These are phyloP conservation scores for Boloria euphrosyne DNA, from an alignment of 2,888 invertebrate genomes.

Conservation along the genomic window DNA sequence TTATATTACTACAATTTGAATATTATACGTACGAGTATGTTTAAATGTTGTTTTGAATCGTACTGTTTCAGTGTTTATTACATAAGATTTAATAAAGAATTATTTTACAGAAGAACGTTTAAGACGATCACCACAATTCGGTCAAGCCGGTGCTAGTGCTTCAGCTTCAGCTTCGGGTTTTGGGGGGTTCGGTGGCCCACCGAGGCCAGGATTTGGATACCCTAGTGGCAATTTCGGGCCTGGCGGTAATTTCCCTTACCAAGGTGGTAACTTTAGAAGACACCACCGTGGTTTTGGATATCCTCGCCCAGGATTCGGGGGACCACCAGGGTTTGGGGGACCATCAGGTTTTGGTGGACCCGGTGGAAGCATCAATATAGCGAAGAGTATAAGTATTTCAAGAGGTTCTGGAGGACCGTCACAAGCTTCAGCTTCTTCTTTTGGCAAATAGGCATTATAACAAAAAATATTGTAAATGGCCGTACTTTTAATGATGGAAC, in stretches of 20 bases:
- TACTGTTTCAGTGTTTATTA: not conserved
- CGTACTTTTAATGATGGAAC: not conserved
- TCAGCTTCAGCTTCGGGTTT: constrained; percentile 29
- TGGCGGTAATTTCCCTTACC: constrained; percentile 23
- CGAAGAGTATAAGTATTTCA: constrained; percentile 57
- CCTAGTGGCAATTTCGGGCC: constrained; percentile 20
- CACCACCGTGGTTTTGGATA: constrained; percentile 17
- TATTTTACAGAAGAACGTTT: constrained; percentile 29
- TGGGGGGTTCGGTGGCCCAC: constrained; percentile 9
- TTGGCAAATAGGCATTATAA: constrained; percentile 1
- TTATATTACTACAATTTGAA: too few species aligned
- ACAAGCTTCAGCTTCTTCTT: constrained; percentile 42
- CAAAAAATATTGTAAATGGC: not conserved
- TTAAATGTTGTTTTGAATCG: not conserved
- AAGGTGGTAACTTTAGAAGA: not conserved
- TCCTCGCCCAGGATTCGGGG: constrained; percentile 14
- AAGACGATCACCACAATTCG: constrained; percentile 43
- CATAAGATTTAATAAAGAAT: not conserved
- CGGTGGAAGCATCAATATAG: constrained; percentile 47
- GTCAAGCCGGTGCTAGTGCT: constrained; percentile 41
- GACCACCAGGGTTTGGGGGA: constrained; percentile 23
- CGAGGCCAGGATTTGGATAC: constrained; percentile 28
- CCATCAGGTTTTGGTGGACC: constrained; percentile 24
- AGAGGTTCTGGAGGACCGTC: constrained; percentile 40
- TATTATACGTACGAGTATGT: not conserved